A percentile compares a stretch with the other conserved stretches of the same genome.
Evolutionary conservation across 2,888 invertebrate species (phyloP).

Genomic region (Rutpela maculata): DNA sequence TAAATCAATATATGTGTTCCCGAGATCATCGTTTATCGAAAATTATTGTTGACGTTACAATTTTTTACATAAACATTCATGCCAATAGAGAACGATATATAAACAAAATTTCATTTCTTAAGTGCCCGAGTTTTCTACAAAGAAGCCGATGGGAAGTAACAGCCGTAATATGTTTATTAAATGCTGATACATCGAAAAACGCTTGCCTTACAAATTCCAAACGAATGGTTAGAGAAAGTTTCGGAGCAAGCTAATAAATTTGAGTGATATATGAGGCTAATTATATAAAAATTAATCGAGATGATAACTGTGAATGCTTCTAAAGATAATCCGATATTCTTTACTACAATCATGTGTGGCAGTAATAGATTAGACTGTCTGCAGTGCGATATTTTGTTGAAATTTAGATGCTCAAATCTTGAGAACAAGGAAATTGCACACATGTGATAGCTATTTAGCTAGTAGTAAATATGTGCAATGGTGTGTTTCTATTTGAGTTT

Average conservation of each 20-base stretch:
- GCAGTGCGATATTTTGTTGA: background rate
- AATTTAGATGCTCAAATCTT: constrained; percentile 16
- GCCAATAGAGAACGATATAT: background rate
- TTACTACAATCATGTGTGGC: constrained; percentile 22
- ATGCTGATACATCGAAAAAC: background rate
- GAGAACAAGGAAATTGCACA: constrained; percentile 18
- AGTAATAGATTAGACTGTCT: background rate
- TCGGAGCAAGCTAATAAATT: background rate
- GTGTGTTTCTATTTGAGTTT: background rate
- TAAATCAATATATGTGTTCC: background rate
- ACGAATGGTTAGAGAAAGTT: background rate
- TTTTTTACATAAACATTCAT: background rate
- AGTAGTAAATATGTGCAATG: background rate
- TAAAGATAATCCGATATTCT: constrained; percentile 6
- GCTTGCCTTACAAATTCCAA: constrained; percentile 21
- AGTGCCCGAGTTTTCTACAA: constrained; percentile 4
- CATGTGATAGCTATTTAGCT: constrained; percentile 26
- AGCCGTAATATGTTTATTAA: constrained; percentile 11
- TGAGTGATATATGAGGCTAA: background rate
- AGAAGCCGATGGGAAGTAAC: background rate
- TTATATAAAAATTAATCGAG: constrained; percentile 12
- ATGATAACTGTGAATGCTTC: background rate
- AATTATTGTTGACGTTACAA: background rate
- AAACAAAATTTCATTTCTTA: constrained; percentile 19
- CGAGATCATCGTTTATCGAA: background rate